These are phyloP conservation scores for Loriculus beryllinus DNA, from an alignment of 2,797 vertebrate species.

Conservation along the genomic window DNA sequence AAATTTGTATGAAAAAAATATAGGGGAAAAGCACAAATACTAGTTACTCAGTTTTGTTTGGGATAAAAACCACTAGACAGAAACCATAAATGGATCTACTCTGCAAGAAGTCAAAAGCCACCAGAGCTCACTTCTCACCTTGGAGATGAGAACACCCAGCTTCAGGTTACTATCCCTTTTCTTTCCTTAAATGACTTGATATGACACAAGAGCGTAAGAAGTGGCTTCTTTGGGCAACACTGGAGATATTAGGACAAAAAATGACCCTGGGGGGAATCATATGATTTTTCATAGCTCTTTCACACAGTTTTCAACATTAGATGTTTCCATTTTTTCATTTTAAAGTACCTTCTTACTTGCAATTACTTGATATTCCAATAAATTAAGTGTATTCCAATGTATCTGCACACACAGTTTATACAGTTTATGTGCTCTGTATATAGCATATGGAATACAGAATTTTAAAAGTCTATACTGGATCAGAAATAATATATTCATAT, in stretches of 20 bases:
- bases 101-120: neutral
- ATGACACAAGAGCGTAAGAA: neutral
- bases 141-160: neutral
- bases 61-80: neutral
- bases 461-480: neutral
- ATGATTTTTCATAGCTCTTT: neutral
- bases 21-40: neutral
- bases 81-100: neutral
- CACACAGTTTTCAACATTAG: accelerated
- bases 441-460: neutral
- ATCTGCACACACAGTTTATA: neutral
- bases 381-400: neutral
- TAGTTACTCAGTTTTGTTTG: neutral
- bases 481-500: neutral
- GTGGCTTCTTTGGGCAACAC: neutral
- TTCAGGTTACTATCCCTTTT: neutral
- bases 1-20: neutral
- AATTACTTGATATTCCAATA: neutral
- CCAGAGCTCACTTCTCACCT: neutral
- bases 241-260: neutral
- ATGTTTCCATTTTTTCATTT: neutral
- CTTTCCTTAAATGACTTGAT: neutral
- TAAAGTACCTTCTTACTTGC: neutral
- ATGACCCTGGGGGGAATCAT: no score
- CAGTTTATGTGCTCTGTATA: accelerated